These are phyloP conservation scores for Synanthedon andrenaeformis DNA, from an alignment of 2,888 invertebrate genomes.

Conservation along the genomic window DNA sequence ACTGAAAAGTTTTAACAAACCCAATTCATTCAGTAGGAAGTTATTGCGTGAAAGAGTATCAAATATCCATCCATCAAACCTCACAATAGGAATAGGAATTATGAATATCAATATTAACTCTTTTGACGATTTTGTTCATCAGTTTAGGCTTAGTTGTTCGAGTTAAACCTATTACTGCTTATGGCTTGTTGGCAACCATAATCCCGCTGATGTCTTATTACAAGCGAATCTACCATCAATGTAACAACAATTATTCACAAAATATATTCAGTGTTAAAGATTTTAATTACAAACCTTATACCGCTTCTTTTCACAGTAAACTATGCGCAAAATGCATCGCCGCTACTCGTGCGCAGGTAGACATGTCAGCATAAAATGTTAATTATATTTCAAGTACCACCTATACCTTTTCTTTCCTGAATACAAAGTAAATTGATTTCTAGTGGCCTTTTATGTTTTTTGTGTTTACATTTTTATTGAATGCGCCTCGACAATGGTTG, in stretches of 20 bases:
- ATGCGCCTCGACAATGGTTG: slow-evolving; percentile 25
- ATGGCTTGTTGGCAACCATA: slow-evolving; percentile 15
- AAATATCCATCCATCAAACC: too few relatives aligned
- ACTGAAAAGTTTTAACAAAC: too few relatives aligned
- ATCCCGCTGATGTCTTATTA: slow-evolving; percentile 63
- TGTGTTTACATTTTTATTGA: neutral
- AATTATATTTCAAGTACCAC: slow-evolving; percentile 2
- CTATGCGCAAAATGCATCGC: neutral
- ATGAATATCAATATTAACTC: too few relatives aligned
- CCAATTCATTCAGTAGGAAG: too few relatives aligned
- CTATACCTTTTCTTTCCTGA: neutral
- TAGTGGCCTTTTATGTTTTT: neutral
- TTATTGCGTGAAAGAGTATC: too few relatives aligned
- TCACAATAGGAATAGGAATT: too few relatives aligned
- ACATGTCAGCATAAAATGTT: slow-evolving; percentile 7
- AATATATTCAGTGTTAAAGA: slow-evolving; percentile 54
- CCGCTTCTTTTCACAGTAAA: slow-evolving; percentile 4
- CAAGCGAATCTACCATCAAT: slow-evolving; percentile 27
- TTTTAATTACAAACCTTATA: slow-evolving; percentile 34
- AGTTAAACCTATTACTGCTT: too few relatives aligned
- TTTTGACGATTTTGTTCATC: too few relatives aligned
- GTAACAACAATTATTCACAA: slow-evolving; percentile 37
- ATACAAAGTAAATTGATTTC: neutral
- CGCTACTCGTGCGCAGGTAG: slow-evolving; percentile 6
- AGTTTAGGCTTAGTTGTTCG: too few relatives aligned